phyloP scores from a whole-genome alignment of 2,888 invertebrate genomes.

The Cantharis rufa region DNA sequence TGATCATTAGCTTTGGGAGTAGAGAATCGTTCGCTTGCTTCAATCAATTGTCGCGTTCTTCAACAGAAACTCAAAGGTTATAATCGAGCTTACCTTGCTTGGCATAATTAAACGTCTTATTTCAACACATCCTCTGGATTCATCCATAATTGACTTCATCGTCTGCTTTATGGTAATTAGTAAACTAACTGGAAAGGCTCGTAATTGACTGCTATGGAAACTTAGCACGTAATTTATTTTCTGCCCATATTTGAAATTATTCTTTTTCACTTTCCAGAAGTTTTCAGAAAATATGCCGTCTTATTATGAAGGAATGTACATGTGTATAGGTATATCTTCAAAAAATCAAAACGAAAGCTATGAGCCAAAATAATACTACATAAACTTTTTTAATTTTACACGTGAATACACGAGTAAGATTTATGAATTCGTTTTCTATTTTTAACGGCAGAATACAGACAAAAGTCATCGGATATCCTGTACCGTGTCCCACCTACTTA shows the following conservation, averaged over 20 bases:
- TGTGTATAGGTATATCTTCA: too few relatives aligned
- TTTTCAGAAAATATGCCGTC: too few relatives aligned
- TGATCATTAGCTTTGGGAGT: constrained; percentile 24
- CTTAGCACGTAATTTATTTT: neutral
- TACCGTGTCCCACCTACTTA: constrained; percentile 18
- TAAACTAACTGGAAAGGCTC: neutral
- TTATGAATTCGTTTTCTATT: neutral
- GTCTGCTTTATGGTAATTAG: neutral
- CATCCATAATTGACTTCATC: neutral
- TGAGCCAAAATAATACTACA: too few relatives aligned
- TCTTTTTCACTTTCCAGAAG: too few relatives aligned
- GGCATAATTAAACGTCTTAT: constrained; percentile 30
- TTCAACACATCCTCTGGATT: constrained; percentile 14
- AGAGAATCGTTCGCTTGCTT: constrained; percentile 23
- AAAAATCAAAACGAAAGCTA: too few relatives aligned
- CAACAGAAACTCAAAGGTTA: constrained; percentile 21
- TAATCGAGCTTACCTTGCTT: constrained; percentile 30
- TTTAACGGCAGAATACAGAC: constrained; percentile 29
- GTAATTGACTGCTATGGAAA: neutral
- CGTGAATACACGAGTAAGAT: neutral
- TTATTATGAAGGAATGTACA: too few relatives aligned
- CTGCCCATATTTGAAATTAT: neutral
- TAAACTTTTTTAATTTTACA: neutral
- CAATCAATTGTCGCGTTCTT: constrained; percentile 31
- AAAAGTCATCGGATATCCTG: constrained; percentile 26